phyloP scores from a whole-genome alignment of 2,113 vertebrate genomes.

The Stigmatopora nigra region DNA sequence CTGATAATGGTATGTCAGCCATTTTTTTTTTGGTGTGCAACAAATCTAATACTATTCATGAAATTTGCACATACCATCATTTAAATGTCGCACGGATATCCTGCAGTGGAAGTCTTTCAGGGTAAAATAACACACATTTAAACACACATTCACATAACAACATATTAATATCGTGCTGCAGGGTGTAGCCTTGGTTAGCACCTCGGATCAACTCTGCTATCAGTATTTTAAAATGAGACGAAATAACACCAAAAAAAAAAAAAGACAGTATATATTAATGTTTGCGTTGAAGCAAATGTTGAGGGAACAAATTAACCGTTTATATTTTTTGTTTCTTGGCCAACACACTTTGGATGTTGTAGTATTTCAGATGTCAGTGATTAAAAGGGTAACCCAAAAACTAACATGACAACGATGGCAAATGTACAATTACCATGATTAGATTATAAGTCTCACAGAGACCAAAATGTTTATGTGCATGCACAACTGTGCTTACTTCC shows the following conservation, averaged over 20 bases:
- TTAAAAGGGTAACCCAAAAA: neutral
- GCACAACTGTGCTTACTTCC: neutral
- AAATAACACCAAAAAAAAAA: neutral
- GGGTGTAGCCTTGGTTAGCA: neutral
- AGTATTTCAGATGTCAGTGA: neutral
- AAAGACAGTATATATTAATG: neutral
- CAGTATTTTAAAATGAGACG: neutral
- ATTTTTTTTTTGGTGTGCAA: constrained; percentile 25
- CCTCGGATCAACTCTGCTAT: constrained; percentile 1
- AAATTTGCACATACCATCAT: constrained; percentile 7
- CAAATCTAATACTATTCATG: constrained; percentile 6
- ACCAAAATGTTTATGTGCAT: constrained; percentile 20
- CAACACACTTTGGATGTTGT: neutral
- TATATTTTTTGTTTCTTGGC: constrained; percentile 4
- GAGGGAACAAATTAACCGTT: neutral
- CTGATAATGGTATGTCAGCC: constrained; percentile 11
- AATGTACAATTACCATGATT: constrained; percentile 6
- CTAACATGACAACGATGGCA: neutral
- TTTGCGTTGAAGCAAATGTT: neutral
- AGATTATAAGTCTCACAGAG: constrained; percentile 44
- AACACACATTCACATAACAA: neutral
- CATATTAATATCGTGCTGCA: neutral
- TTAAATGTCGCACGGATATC: constrained; percentile 11
- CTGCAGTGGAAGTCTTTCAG: constrained; percentile 25
- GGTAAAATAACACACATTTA: constrained; percentile 7